A percentile compares a stretch with the other conserved stretches of the same genome.
These are phyloP conservation scores for Chironomus tepperi DNA, from an alignment of 1,140 invertebrate species.

Conservation along the genomic window DNA sequence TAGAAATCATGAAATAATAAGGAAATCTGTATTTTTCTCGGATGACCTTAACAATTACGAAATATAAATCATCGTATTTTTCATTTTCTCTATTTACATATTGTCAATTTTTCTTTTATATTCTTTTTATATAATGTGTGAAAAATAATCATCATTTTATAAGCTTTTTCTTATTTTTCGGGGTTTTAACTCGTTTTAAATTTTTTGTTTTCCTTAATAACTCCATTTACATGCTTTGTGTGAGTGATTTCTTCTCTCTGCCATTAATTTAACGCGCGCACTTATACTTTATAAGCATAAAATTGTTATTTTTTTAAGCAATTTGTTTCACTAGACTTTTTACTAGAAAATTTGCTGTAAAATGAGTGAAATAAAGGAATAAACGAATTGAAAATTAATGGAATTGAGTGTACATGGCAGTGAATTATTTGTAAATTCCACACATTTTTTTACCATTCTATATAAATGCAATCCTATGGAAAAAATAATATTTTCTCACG, in stretches of 20 bases:
- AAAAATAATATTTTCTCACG: not conserved
- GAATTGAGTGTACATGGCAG: not conserved
- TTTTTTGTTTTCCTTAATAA: not conserved
- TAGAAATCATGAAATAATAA: too few relatives aligned
- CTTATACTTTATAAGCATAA: not conserved
- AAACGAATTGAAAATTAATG: not conserved
- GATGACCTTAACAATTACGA: not conserved
- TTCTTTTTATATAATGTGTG: not conserved
- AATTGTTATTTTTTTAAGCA: not conserved
- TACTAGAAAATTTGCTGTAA: not conserved
- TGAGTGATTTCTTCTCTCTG: not conserved
- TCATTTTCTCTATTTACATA: not conserved
- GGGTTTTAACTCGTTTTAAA: not conserved
- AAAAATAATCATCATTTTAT: not conserved
- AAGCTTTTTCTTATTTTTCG: not conserved
- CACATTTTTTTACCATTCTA: not conserved
- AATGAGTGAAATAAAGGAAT: not conserved
- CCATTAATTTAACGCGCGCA: not conserved
- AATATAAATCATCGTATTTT: not conserved
- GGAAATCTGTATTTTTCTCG: not conserved
- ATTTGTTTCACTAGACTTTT: not conserved
- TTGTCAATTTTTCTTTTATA: slow-evolving; percentile 10
- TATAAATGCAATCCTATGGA: not conserved
- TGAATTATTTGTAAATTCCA: slow-evolving; percentile 2
- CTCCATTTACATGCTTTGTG: not conserved